Evolutionary conservation across 1,140 invertebrate genomes (phyloP).

Genomic region (Ostrea denselamellosa): DNA sequence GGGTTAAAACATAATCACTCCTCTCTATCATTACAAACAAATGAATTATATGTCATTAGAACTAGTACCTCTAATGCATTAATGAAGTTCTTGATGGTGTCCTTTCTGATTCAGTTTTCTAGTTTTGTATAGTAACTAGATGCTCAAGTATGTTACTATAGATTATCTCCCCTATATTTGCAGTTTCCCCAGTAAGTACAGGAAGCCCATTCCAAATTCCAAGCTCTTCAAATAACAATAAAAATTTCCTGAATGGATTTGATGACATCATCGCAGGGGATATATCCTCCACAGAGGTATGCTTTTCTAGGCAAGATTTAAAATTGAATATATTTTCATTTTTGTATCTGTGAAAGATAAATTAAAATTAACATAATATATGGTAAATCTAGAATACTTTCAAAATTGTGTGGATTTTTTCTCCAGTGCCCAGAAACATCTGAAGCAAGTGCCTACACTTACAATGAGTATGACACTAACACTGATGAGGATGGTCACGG

Average conservation of each 20-base stretch:
- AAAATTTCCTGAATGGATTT: not conserved
- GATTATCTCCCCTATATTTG: not conserved
- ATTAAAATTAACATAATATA: too few relatives aligned
- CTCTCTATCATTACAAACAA: too few relatives aligned
- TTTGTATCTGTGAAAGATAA: too few relatives aligned
- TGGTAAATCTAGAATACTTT: too few relatives aligned
- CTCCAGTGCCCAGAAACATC: conserved; percentile 3
- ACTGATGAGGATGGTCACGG: conserved; percentile 65
- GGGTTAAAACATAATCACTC: too few relatives aligned
- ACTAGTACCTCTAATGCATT: too few relatives aligned
- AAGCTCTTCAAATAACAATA: not conserved
- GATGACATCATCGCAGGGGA: not conserved
- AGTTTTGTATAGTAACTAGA: too few relatives aligned
- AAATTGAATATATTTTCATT: too few relatives aligned
- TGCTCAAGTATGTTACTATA: not conserved
- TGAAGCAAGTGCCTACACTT: conserved; percentile 64
- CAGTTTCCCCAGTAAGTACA: not conserved
- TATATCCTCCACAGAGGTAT: conserved; percentile 1
- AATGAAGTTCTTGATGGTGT: too few relatives aligned
- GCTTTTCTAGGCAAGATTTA: not conserved
- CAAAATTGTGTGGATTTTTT: not conserved
- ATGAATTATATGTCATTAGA: too few relatives aligned
- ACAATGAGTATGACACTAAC: conserved; percentile 66
- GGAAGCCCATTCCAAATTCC: conserved; percentile 5
- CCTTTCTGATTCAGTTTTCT: too few relatives aligned